Base-by-base conservation (phyloP, 1,140 invertebrate species). In the Leptinotarsa texana region DNA sequence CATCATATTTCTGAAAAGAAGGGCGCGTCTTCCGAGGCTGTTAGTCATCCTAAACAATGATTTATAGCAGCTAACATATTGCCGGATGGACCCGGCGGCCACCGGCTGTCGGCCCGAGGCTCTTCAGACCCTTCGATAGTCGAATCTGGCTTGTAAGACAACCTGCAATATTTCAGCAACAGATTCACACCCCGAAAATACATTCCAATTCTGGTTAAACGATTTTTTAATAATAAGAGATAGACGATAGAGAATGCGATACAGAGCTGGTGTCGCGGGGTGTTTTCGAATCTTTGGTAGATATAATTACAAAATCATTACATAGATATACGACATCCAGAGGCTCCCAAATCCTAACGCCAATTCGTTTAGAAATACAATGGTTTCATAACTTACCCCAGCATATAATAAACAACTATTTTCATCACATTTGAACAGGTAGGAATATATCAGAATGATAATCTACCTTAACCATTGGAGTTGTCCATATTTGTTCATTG, bases 1-100 rank as follows among this genome's bases (percentile, higher is more conserved):
- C 88, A 88, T 89, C 88, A 89, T 89, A 89, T 89, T 89, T 89
- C 88, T 89, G 87, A 87, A 89, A 87, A 88, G 86, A 76, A 80
- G 80, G 80, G 75, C 81, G 80, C 80, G 82, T 82, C 82, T 81
- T 83, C 78, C 78, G 76, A 78, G 81, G 82, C 83, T 82, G 84
- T 85, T 85, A 85, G 83, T 85, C 84, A 85, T 84, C 82, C 83
- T 83, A 77, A 84, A 83, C 83, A 80, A 85, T 84, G 84, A 85
- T 85, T 85, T 85, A 85, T 84, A 81, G 80, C 79, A 75, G 81
- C 82, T 81, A 84, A 84, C 84, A 85, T 85, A 85, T 85, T 85
- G 84, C 82, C 79, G 79, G 78, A 75, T 76, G 74, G 73, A 73
- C 67, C 63, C 66, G 17, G 18, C 69, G 57, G 71, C 71, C 71